Base-by-base conservation (phyloP, 1,140 invertebrate species). In the Zaprionus africanus region DNA sequence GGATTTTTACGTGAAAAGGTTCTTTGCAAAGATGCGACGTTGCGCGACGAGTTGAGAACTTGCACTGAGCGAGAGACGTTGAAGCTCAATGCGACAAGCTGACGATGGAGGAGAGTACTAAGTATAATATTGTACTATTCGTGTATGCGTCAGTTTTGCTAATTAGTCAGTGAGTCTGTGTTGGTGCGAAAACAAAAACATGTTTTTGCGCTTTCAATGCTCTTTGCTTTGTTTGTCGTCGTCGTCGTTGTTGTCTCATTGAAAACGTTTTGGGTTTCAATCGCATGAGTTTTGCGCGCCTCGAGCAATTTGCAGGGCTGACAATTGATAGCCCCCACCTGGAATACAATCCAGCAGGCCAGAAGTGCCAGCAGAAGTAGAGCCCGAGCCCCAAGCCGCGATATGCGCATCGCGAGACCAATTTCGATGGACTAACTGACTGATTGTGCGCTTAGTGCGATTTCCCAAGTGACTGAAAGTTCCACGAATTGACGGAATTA, bases 291-390 rank as follows among this genome's bases (percentile, higher is more conserved):
- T 74, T 76, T 78, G 28, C 83, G 83, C 43, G 87, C 87, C 60
- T 86, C 87, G 19, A 90, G 41, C n/a, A 91, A 62, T 59, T 91
- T 91, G 53, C 88, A 91, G 15, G 79, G 81, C 53, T 85, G 81
- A 31, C 88, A 91, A 75, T 91, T 91, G 61, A 91, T 78, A 15
- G 81, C 79, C 28, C 12, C 54, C 36, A 54, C 34, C 4, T 36
- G 38, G 56, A 46, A 57, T 13, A 17, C n/a, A 17, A 46, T 17
- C n/a, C 41, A 46, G n/a, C 41, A 46, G 41, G 13, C 24, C 28
- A 78, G 67, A 12, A 63, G 34, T 51, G 75, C 15, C 9, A 83
- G 57, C 28, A 87, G 49, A 13, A 83, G 13, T 31, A 34, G n/a
- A 54, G 7, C 9, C 22, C 15, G 13, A 57, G n/a, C 38, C 28